Base-by-base conservation (phyloP, 2,888 invertebrate genomes). In the Tridacna crocea region DNA sequence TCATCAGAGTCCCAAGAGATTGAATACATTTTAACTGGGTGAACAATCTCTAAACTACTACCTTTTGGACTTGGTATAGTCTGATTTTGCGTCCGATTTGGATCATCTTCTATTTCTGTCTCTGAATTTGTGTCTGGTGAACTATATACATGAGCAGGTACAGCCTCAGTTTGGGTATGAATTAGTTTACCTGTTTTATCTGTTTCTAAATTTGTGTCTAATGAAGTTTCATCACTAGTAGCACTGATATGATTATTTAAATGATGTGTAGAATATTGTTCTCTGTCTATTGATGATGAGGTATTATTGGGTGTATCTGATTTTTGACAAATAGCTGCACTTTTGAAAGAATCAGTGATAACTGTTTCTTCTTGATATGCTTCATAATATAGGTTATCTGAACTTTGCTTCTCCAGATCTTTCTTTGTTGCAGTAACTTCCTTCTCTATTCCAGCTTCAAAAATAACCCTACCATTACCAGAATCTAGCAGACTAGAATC, bases 1-100 rank as follows among this genome's bases (percentile, higher is more conserved):
- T 82, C 81, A 82, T 84, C 84, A 12, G 81, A 82, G 46, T 84
- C 84, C 47, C 61, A 83, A 24, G 80, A 80, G 10, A 84, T 73
- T 22, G 79, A 79, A 22, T 76, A 68, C 84, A 84, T 81, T 79
- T 77, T 81, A n/a, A 84, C 77, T 27, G 79, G 68, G n/a, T 70
- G 46, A 27, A 70, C 70, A 70, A 70, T 51, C 70, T 70, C 70
- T 12, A 70, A 26, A 51, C 24, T 70, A 26, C 22, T 8, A 24
- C 70, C 24, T 26, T 36, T 48, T 8, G 8, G 3, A 11, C n/a
- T 51, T 17, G n/a, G 48, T 17, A 51, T n/a, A 51, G 13, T 22
- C 15, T 26, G 24, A 27, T n/a, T 66, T 36, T 36, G 36, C 10
- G 24, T 70, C 19, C 46, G n/a, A 46, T 27, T 68, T 22, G n/a